Evolutionary conservation across 2,888 invertebrate species (phyloP), one percentile per base, ranked within the genome.

Genomic region (Atrina japonica): DNA sequence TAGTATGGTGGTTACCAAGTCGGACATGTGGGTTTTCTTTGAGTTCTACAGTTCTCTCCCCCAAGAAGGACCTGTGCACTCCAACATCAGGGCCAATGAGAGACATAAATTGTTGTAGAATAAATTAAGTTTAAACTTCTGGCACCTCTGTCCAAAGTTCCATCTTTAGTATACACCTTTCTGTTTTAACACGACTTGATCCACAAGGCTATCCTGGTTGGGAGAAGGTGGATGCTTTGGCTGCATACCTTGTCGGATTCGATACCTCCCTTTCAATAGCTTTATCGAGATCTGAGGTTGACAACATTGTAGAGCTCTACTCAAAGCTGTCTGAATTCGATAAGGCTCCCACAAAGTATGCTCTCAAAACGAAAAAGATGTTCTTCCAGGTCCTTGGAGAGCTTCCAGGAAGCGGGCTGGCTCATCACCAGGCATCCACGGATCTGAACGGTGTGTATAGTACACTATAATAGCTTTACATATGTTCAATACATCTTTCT

Each of bases 191-290:
- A 5, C 58, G 58, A 35, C 30, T 14, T 41, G 58, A 58, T 58
- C n/a, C 58, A n/a, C 16, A 58, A 18, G 58, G 58, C 25, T 58
- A 40, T 40, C 29, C 41, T n/a, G 58, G 58, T n/a, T 58, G 58
- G 58, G 58, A 58, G 58, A 30, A 25, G 40, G 58, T 58, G 7
- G 58, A 58, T 40, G 23, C 58, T 14, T 40, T 58, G 6, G 40
- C 58, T 40, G 58, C 40, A 40, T 58, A 58, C 41, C 41, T 58
- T 9, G 21, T 58, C 7, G 41, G 25, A 18, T 41, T 58, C 3
- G 58, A 58, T 40, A 58, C 23, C 21, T 21, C 23, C 35, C 35
- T 35, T 2, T 6, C 16, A 25, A 40, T 40, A 29, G 40, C 58
- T 23, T 23, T 58, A 11, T 40, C 58, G 9, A 41, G 11, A 14